A percentile compares a stretch with the other conserved stretches of the same genome.
These are phyloP conservation scores for Drosophila greeni DNA, from an alignment of 2,888 invertebrate species.

Conservation along the genomic window DNA sequence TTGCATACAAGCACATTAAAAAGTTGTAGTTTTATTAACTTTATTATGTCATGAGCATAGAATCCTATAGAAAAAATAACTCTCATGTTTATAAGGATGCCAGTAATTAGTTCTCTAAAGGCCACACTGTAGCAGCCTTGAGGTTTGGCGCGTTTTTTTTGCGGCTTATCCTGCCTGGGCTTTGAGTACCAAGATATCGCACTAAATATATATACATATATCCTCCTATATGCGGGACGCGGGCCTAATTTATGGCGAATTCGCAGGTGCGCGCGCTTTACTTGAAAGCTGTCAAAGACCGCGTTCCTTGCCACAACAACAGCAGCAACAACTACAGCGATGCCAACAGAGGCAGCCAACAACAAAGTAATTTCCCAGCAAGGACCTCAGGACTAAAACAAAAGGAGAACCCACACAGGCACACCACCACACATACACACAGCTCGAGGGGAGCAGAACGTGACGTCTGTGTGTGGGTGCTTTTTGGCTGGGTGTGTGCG, in stretches of 20 bases:
- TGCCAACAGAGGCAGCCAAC: slow-evolving; percentile 18
- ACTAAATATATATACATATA: slow-evolving; percentile 36
- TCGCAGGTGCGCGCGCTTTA: slow-evolving; percentile 74
- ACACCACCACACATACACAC: slow-evolving; percentile 22
- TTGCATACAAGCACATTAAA: not conserved
- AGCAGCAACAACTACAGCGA: slow-evolving; percentile 46
- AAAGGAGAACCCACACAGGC: slow-evolving; percentile 45
- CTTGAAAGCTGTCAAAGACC: slow-evolving; percentile 67
- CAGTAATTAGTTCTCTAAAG: slow-evolving; percentile 1
- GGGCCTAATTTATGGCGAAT: slow-evolving; percentile 73
- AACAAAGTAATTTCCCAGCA: slow-evolving; percentile 40
- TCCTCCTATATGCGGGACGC: slow-evolving; percentile 26
- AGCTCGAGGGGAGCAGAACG: slow-evolving; percentile 16
- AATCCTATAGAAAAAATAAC: not conserved
- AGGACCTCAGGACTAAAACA: slow-evolving; percentile 57
- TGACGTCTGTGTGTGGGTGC: slow-evolving; percentile 36
- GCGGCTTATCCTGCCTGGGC: slow-evolving; percentile 35
- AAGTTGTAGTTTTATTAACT: not conserved
- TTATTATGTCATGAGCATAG: not conserved
- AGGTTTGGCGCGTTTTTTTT: slow-evolving; percentile 59
- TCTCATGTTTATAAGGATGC: not conserved
- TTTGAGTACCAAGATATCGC: slow-evolving; percentile 48
- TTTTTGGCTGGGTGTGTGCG: slow-evolving; percentile 18
- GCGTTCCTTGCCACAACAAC: slow-evolving; percentile 48
- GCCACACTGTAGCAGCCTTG: slow-evolving; percentile 22